Evolutionary conservation across 1,140 invertebrate species (phyloP).

Genomic region (Hycleus cichorii): DNA sequence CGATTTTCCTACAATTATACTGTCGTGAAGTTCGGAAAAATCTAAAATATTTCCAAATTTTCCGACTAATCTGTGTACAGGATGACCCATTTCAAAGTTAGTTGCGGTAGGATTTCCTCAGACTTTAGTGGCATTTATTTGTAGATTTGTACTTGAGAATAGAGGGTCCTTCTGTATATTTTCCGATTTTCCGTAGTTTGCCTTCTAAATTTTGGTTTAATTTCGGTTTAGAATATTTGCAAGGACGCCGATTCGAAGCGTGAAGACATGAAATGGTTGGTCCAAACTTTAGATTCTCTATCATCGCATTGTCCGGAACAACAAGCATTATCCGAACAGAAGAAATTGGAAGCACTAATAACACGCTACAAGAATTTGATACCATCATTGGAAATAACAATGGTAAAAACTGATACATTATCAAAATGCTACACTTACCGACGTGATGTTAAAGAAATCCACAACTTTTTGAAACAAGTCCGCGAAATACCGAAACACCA

Average conservation of each 20-base stretch:
- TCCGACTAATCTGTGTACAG: background rate
- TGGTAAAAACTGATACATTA: constrained; percentile 85
- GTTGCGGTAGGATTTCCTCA: too few species aligned
- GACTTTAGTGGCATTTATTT: too few species aligned
- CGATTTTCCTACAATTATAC: background rate
- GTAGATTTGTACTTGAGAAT: too few species aligned
- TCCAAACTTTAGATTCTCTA: constrained; percentile 80
- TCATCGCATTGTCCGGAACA: constrained; percentile 72
- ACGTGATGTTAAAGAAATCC: constrained; percentile 79
- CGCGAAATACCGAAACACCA: constrained; percentile 60
- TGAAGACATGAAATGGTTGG: constrained; percentile 92
- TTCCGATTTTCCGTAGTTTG: background rate
- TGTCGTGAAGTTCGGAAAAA: background rate
- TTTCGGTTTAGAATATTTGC: constrained; percentile 64
- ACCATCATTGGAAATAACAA: constrained; percentile 84
- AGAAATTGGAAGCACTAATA: constrained; percentile 73
- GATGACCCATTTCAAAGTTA: too few species aligned
- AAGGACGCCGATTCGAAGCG: constrained; percentile 80
- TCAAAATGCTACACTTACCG: constrained; percentile 88
- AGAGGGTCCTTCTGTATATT: too few species aligned
- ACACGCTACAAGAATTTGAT: constrained; percentile 83
- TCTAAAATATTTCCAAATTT: background rate
- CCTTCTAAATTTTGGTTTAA: background rate
- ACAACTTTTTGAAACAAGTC: constrained; percentile 63
- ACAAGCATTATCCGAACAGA: constrained; percentile 71